Base-by-base conservation (phyloP, 2,888 invertebrate species). In the Drosophila picticornis region DNA sequence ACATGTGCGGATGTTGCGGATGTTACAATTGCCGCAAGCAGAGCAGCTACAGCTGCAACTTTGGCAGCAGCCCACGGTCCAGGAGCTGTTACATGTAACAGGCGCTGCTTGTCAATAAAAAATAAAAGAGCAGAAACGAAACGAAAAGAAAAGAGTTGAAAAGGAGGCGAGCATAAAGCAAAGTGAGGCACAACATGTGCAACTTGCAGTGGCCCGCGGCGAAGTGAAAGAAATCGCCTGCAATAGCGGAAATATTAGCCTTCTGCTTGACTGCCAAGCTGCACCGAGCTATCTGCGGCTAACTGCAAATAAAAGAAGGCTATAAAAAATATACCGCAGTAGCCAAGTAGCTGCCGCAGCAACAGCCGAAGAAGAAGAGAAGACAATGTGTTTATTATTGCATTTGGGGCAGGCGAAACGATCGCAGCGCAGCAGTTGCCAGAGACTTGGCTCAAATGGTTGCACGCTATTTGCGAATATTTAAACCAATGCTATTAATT, bases 221-320 rank as follows among this genome's bases (percentile, higher is more conserved):
- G 72, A 84, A 85, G 86, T 86, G 88, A 86, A 88, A 88, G 89
- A 88, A 79, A 88, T 86, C 79, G 81, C 84, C 77, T 74, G 68
- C 81, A 88, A 88, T 81, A 85, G 84, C 86, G 89, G 87, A 89
- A 87, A 87, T 89, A 87, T 89, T 89, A 87, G 85, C 80, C 81
- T 83, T 83, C 66, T 76, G 71, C 71, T 72, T 58, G 80, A 68
- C 75, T 79, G 60, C 57, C 60, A 56, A 67, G 40, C 31, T 40
- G 61, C 40, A 25, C 31, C 31, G 11, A 43, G 29, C 68, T 64
- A 56, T 27, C 56, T 38, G 77, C 58, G 69, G 65, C 62, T 65
- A 71, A 69, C 75, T 56, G 74, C 73, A 55, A 59, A 52, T 59
- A 66, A 63, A 74, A 60, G 62, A 67, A 72, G 65, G 62, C 63